Evolutionary conservation across 2,888 invertebrate species (phyloP).

Genomic region (Synergus laeviventris): DNA sequence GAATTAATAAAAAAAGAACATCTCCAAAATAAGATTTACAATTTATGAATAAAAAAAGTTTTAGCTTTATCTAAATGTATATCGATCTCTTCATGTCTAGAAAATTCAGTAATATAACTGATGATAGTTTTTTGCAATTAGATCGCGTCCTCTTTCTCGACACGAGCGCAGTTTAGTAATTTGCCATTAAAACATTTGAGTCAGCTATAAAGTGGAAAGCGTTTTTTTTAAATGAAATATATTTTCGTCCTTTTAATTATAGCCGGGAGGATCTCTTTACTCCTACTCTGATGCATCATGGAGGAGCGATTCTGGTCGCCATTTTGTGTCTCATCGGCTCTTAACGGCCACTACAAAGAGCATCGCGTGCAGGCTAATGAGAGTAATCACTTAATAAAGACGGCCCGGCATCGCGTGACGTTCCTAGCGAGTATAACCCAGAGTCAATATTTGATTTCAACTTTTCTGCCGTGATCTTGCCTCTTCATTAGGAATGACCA

Average conservation of each 20-base stretch:
- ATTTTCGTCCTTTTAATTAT: conserved; percentile 34
- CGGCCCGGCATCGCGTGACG: conserved; percentile 68
- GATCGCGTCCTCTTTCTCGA: neutral
- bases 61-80: no score
- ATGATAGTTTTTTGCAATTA: conserved; percentile 18
- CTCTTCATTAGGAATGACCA: conserved; percentile 20
- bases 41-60: no score
- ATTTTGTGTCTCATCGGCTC: conserved; percentile 53
- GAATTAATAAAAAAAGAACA: no score
- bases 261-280: conserved; percentile 35
- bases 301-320: conserved; percentile 32
- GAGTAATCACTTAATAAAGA: conserved; percentile 76
- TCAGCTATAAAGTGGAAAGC: conserved; percentile 21
- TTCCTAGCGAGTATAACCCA: conserved; percentile 50
- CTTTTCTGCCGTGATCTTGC: conserved; percentile 53
- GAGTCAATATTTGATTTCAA: conserved; percentile 73
- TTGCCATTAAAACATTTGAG: conserved; percentile 21
- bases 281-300: conserved; percentile 20
- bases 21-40: no score
- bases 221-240: conserved; percentile 32
- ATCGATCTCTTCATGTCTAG: no score
- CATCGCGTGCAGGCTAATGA: conserved; percentile 75
- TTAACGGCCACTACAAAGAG: conserved; percentile 64
- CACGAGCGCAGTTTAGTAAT: conserved; percentile 14
- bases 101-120: no score